Evolutionary conservation across 2,888 invertebrate species (phyloP).

Genomic region (Colletes collaris): DNA sequence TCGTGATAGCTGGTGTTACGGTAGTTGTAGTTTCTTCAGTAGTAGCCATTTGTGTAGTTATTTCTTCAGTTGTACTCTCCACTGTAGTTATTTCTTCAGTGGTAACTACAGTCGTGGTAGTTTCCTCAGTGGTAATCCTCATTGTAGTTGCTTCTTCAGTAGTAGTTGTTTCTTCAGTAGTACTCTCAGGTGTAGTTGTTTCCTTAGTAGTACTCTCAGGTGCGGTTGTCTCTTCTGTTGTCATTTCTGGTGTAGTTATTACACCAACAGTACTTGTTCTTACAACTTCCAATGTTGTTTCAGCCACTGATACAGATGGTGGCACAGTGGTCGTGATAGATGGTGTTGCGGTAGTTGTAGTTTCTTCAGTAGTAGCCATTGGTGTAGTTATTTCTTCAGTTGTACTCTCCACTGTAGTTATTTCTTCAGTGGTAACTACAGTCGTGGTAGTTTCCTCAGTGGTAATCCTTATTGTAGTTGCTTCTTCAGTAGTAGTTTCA

Average conservation of each 20-base stretch:
- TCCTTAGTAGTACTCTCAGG: neutral
- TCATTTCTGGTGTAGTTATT: neutral
- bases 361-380: neutral
- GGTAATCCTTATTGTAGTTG: neutral
- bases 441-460: neutral
- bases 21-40: too few relatives aligned
- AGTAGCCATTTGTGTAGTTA: too few relatives aligned
- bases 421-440: neutral
- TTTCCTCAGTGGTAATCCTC: too few relatives aligned
- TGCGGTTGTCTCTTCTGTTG: slow-evolving; percentile 12
- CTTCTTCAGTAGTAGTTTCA: neutral
- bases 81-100: too few relatives aligned
- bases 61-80: too few relatives aligned
- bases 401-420: slow-evolving; percentile 1
- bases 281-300: too few relatives aligned
- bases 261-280: neutral
- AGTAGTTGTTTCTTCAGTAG: too few relatives aligned
- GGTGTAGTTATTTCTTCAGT: neutral
- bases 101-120: too few relatives aligned
- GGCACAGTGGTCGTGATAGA: too few relatives aligned
- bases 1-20: too few relatives aligned
- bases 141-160: too few relatives aligned
- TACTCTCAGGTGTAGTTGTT: slow-evolving; percentile 16
- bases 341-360: slow-evolving; percentile 8
- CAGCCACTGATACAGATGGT: neutral